Evolutionary conservation across 1,140 invertebrate genomes (phyloP).

Genomic region (Radopholus similis): DNA sequence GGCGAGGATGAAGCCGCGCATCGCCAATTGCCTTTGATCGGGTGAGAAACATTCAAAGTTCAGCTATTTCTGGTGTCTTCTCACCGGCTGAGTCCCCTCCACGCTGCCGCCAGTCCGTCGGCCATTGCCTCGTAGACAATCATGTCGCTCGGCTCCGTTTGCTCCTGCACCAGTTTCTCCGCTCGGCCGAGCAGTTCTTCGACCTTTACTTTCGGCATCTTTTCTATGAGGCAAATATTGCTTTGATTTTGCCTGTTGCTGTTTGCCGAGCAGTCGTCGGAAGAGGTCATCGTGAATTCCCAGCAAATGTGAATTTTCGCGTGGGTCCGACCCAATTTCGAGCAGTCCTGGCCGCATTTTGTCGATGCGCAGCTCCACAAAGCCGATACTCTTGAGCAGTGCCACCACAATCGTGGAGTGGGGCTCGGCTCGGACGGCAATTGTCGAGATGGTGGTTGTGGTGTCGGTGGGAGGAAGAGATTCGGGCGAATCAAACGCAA

Average conservation of each 20-base stretch:
- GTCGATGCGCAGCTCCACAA: conserved; percentile 77
- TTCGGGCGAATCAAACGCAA: too few species aligned
- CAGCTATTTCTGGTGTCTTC: neutral
- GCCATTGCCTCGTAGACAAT: conserved; percentile 83
- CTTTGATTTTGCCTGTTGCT: conserved; percentile 8
- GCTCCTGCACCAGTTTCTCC: conserved; percentile 75
- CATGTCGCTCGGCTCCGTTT: conserved; percentile 68
- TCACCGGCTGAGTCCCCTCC: conserved; percentile 75
- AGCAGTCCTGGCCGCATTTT: conserved; percentile 79
- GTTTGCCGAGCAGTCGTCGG: conserved; percentile 66
- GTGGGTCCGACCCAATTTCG: conserved; percentile 72
- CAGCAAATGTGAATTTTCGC: conserved; percentile 73
- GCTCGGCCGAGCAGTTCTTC: conserved; percentile 80
- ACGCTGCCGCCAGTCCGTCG: conserved; percentile 77
- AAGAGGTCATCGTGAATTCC: conserved; percentile 78
- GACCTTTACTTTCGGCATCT: conserved; percentile 65
- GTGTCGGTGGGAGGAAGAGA: too few species aligned
- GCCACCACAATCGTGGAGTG: conserved; percentile 79
- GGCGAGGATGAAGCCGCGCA: conserved; percentile 73
- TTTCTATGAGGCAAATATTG: neutral
- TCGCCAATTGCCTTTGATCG: conserved; percentile 69
- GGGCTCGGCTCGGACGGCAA: conserved; percentile 78
- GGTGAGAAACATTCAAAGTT: neutral
- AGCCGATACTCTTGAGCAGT: conserved; percentile 78
- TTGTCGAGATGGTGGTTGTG: conserved; percentile 82